Conservation (phyloP, 2,113 vertebrate genomes). For the Pardalotus punctatus region DNA sequence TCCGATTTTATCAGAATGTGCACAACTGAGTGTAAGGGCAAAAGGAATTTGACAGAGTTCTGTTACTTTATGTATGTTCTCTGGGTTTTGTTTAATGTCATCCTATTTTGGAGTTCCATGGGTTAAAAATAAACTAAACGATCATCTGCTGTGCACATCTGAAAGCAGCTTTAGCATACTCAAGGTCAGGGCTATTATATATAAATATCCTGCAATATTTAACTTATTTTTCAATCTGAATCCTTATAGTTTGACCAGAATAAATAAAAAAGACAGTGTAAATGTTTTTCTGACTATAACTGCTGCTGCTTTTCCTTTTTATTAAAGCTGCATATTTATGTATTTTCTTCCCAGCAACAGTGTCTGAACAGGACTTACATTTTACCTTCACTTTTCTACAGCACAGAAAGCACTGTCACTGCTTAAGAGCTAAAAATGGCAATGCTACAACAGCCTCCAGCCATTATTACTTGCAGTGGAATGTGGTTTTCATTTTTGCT, state of each 20-base stretch:
- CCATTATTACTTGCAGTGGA: not conserved
- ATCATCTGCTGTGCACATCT: not conserved
- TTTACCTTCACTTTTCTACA: not conserved
- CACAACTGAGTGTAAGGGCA: not conserved
- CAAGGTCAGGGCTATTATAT: not conserved
- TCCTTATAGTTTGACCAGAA: not conserved
- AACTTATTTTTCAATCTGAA: not conserved
- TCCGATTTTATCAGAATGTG: not conserved
- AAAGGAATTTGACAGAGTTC: not conserved
- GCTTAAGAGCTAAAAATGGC: constrained; percentile 12
- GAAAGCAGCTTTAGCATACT: not conserved
- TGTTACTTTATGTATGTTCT: not conserved
- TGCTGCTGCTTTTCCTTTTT: not conserved
- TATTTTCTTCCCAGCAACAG: constrained; percentile 7
- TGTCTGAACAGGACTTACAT: not conserved
- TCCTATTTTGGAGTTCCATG: not conserved
- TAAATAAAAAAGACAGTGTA: not conserved
- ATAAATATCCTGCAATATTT: not conserved
- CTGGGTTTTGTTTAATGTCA: not conserved
- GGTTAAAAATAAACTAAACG: not conserved
- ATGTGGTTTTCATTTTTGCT: not conserved
- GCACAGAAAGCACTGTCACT: not conserved
- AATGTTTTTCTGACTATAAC: not conserved
- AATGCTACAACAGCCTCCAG: not conserved
- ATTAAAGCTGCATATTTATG: not conserved